Evolutionary conservation across 2,888 invertebrate genomes (phyloP).

Genomic region (Zaprionus lineosus): DNA sequence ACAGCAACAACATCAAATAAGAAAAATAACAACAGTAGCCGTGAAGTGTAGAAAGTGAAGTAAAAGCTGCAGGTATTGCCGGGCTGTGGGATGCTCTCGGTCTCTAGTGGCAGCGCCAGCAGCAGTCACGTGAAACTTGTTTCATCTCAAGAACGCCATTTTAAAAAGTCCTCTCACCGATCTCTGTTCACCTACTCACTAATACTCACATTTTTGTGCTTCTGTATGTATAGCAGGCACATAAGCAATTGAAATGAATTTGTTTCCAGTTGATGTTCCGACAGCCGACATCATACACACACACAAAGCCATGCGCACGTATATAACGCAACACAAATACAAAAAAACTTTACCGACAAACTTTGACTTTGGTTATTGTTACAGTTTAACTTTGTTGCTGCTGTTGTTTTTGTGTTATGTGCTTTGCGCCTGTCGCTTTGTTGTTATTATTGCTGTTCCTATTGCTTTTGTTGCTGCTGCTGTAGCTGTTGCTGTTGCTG

Average conservation of each 20-base stretch:
- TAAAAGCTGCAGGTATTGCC: slow-evolving; percentile 59
- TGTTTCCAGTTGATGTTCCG: slow-evolving; percentile 63
- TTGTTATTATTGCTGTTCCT: slow-evolving; percentile 12
- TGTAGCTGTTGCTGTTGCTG: slow-evolving; percentile 3
- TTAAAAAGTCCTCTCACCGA: slow-evolving; percentile 14
- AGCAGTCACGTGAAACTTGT: slow-evolving; percentile 43
- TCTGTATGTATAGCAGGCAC: slow-evolving; percentile 26
- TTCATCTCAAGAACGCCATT: slow-evolving; percentile 47
- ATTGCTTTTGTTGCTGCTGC: slow-evolving; percentile 20
- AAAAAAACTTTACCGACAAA: slow-evolving; percentile 73
- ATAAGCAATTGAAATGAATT: slow-evolving; percentile 74
- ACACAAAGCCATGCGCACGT: slow-evolving; percentile 5
- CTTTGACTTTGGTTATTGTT: slow-evolving; percentile 78
- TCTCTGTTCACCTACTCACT: slow-evolving; percentile 14
- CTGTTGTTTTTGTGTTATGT: slow-evolving; percentile 44
- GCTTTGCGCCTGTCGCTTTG: slow-evolving; percentile 37
- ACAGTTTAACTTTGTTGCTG: slow-evolving; percentile 75
- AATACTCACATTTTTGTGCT: slow-evolving; percentile 1
- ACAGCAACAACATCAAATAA: slow-evolving; percentile 16
- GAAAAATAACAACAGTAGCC: no score
- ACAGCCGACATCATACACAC: slow-evolving; percentile 33
- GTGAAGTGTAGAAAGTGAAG: slow-evolving; percentile 44
- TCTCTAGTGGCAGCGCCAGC: slow-evolving; percentile 29
- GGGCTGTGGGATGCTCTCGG: slow-evolving; percentile 8
- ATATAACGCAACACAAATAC: slow-evolving; percentile 40